Base-by-base conservation (phyloP, 2,113 vertebrate genomes). In the Chamaetylas fuelleborni region DNA sequence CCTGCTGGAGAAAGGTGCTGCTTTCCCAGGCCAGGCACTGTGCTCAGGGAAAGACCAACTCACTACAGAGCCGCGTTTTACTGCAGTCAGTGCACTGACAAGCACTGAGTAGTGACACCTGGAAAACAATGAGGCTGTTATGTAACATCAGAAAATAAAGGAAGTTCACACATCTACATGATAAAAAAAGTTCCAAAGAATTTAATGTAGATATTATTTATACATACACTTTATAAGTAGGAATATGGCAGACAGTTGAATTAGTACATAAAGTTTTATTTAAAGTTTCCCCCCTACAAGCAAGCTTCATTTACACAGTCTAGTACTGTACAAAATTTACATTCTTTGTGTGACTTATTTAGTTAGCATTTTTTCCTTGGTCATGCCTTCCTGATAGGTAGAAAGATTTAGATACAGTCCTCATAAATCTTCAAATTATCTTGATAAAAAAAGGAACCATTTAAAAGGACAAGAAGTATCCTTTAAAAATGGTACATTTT, bases 261-360 rank as follows among this genome's bases (percentile, higher is more conserved):
- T 98, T 98, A 97, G 95, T 98, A 98, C 98, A 98, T 98, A 98
- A 98, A 98, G 97, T 98, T 98, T 98, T 98, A 98, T 98, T 98
- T 98, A 98, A 98, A 98, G 97, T 98, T 97, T 97, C 97, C 94
- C 97, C 98, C 98, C 98, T 98, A 97, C 98, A 97, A 98, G 98
- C 98, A 98, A 98, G 98, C 98, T 97, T 98, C 97, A 98, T 98
- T 98, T 98, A 98, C 97, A 98, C 98, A 97, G 98, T 98, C 98
- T 98, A 98, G 97, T 97, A 97, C 91, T 98, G 97, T 98, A 98
- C 98, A 98, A 98, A 98, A 98, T 98, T 98, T 98, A 98, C 98
- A 98, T 97, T 96, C 85, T 97, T 95, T 97, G 94, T 94, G 92
- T 98, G 96, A 97, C 92, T 96, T 98, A 96, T 95, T 98, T 96